phyloP scores from a whole-genome alignment of 2,113 vertebrate species.

The Mohoua ochrocephala region DNA sequence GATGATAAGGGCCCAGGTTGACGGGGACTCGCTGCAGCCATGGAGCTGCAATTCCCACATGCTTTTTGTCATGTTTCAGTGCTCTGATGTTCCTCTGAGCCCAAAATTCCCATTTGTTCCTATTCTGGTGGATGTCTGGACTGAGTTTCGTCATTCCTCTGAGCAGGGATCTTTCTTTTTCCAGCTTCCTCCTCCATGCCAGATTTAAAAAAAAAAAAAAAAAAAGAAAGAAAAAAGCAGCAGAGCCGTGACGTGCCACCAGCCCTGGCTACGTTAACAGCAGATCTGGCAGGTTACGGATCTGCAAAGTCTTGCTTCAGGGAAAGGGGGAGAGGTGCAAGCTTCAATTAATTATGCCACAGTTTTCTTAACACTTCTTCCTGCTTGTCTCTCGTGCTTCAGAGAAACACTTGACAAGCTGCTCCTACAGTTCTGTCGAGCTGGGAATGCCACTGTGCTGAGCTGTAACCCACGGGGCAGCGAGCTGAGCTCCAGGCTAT shows the following conservation, averaged over 20 bases:
- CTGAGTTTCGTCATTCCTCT: neutral
- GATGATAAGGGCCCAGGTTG: neutral
- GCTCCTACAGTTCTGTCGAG: neutral
- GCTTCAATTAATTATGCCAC: constrained; percentile 20
- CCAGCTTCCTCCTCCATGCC: neutral
- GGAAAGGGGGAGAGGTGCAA: neutral
- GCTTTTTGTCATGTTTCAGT: neutral
- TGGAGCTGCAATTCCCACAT: neutral
- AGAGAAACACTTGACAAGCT: neutral
- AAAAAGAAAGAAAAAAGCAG: neutral
- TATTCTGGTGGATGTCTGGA: neutral
- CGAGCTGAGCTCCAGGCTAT: neutral
- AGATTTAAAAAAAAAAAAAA: neutral
- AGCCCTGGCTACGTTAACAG: neutral
- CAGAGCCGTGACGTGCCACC: neutral
- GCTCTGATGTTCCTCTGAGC: neutral
- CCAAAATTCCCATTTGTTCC: neutral
- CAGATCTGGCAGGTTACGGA: neutral
- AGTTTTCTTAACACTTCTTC: constrained; percentile 57
- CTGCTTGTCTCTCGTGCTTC: neutral
- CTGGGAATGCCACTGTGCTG: neutral
- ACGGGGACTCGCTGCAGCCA: fast-evolving
- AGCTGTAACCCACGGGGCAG: neutral
- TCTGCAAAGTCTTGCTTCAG: neutral
- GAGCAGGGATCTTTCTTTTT: neutral